These are phyloP conservation scores for Drepana arcuata DNA, from an alignment of 1,140 invertebrate species.

Conservation along the genomic window DNA sequence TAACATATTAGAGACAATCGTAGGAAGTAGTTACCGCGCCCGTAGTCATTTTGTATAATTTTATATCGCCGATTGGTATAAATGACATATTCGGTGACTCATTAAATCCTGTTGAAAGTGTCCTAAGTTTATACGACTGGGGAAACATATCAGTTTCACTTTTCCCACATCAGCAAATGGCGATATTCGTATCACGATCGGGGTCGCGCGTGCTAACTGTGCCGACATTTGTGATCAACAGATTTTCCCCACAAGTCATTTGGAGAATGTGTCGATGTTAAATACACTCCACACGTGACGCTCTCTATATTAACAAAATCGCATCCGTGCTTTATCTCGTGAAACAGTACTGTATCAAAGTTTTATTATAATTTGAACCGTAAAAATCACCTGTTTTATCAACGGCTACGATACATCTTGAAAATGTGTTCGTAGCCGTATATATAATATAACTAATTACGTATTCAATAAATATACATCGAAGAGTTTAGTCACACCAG, in stretches of 20 bases:
- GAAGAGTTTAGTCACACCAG: too few species aligned
- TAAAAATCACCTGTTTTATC: too few species aligned
- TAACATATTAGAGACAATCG: slow-evolving; percentile 19
- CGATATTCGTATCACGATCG: slow-evolving; percentile 61
- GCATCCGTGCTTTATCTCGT: too few species aligned
- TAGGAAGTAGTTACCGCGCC: slow-evolving; percentile 25
- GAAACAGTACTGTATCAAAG: too few species aligned
- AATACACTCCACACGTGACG: too few species aligned
- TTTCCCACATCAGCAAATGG: slow-evolving; percentile 54
- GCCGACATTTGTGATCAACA: slow-evolving; percentile 25
- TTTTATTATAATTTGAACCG: too few species aligned
- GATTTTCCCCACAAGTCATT: slow-evolving; percentile 20
- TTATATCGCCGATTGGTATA: slow-evolving; percentile 8
- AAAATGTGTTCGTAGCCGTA: too few species aligned
- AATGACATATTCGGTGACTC: slow-evolving; percentile 16
- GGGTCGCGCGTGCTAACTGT: slow-evolving; percentile 52
- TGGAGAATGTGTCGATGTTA: slow-evolving; percentile 1
- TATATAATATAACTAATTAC: too few species aligned
- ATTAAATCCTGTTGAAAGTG: slow-evolving; percentile 65
- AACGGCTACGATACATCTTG: too few species aligned
- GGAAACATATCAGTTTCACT: slow-evolving; percentile 64
- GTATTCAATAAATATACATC: too few species aligned
- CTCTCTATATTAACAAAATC: too few species aligned
- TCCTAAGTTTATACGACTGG: slow-evolving; percentile 34
- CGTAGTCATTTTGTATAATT: slow-evolving; percentile 14